These are phyloP conservation scores for Phylloscopus collybita DNA, from an alignment of 2,797 vertebrate genomes.

Conservation along the genomic window DNA sequence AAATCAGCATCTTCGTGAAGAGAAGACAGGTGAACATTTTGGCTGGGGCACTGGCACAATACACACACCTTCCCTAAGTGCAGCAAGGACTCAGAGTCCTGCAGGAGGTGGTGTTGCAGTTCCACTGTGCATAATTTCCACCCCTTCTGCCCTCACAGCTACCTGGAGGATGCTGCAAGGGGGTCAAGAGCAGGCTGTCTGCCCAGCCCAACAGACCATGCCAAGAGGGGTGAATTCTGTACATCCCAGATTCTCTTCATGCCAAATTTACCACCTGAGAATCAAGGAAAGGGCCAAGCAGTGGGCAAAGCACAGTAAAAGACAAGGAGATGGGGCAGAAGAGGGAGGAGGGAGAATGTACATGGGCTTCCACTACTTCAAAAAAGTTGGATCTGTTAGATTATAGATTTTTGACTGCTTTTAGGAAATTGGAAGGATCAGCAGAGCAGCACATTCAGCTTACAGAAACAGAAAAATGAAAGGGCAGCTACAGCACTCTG, in stretches of 20 bases:
- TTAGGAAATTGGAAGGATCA: background rate
- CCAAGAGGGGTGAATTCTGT: background rate
- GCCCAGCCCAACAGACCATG: background rate
- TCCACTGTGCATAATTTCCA: background rate
- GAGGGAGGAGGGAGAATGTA: background rate
- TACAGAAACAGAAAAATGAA: background rate
- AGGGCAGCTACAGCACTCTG: background rate
- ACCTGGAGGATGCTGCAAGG: background rate
- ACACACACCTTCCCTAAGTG: background rate
- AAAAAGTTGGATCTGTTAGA: background rate
- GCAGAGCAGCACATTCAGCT: background rate
- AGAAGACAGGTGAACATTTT: background rate
- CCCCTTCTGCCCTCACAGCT: background rate
- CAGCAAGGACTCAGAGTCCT: background rate
- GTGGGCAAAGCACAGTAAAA: background rate
- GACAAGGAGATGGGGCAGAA: background rate
- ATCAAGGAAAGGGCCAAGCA: background rate
- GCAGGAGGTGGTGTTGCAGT: background rate
- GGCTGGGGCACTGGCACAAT: background rate
- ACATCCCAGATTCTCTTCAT: background rate
- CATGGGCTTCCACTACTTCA: background rate
- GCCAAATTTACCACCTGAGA: slow-evolving; percentile 30
- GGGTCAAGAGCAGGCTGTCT: background rate
- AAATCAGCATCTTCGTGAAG: background rate
- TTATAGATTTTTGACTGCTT: background rate